phyloP scores from a whole-genome alignment of 2,797 vertebrate species.

The Nannoperca obscura region DNA sequence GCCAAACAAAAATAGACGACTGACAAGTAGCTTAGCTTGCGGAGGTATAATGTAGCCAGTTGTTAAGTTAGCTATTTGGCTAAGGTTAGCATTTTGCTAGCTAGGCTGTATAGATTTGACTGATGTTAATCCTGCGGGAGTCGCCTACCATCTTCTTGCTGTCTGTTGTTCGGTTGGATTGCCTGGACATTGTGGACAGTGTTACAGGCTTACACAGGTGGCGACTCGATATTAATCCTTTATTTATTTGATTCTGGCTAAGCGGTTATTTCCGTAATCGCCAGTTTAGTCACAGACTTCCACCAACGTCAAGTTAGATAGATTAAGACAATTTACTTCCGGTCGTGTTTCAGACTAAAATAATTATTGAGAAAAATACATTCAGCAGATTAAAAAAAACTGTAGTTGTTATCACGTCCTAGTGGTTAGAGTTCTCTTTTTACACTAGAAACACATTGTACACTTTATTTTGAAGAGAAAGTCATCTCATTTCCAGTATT shows the following conservation, averaged over 20 bases:
- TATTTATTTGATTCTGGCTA: slow-evolving; percentile 79
- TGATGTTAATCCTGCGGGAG: slow-evolving; percentile 29
- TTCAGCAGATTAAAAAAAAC: rapidly evolving
- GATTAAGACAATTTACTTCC: neutral
- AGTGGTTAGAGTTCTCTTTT: rapidly evolving
- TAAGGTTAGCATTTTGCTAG: slow-evolving; percentile 51
- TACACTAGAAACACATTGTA: rapidly evolving
- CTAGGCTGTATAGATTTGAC: slow-evolving; percentile 34
- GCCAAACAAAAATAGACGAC: neutral
- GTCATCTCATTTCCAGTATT: rapidly evolving
- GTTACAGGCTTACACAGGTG: slow-evolving; percentile 60
- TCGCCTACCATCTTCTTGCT: slow-evolving; percentile 96
- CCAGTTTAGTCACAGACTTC: slow-evolving; percentile 8
- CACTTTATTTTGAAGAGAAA: slow-evolving; percentile 39
- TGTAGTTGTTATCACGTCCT: rapidly evolving
- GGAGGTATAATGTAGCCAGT: neutral
- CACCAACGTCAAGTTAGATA: neutral
- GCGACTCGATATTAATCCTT: slow-evolving; percentile 75
- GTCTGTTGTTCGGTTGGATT: slow-evolving; percentile 92
- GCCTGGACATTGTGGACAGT: slow-evolving; percentile 89
- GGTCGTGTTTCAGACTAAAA: neutral
- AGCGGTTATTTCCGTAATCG: slow-evolving; percentile 63
- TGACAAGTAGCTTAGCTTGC: neutral
- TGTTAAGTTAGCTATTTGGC: neutral
- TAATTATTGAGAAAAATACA: rapidly evolving